These are phyloP conservation scores for Pantelozetes paolii DNA, from an alignment of 2,888 invertebrate species.

Conservation along the genomic window DNA sequence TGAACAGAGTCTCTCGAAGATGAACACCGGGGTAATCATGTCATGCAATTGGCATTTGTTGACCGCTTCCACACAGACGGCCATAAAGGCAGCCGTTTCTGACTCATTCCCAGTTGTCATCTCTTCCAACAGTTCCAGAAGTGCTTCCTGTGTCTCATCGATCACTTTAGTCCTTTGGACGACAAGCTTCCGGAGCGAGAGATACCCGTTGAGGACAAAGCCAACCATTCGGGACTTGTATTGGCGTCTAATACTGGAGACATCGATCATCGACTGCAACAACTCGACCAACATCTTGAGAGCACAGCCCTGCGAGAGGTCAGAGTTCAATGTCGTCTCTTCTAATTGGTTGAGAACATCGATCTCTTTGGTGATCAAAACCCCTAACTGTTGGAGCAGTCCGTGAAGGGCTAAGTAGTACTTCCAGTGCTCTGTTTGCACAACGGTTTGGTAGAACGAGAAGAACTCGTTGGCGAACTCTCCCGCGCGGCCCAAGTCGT, in stretches of 20 bases:
- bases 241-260: conserved; percentile 76
- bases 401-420: conserved; percentile 85
- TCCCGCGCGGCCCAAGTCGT: conserved; percentile 78
- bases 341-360: conserved; percentile 81
- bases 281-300: conserved; percentile 83
- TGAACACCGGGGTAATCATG: conserved; percentile 92
- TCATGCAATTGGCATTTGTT: conserved; percentile 80
- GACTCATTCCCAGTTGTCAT: conserved; percentile 93
- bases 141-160: conserved; percentile 92
- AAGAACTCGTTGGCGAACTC: conserved; percentile 90
- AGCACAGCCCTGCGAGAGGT: conserved; percentile 88
- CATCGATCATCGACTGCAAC: conserved; percentile 79
- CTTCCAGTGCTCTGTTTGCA: conserved; percentile 83
- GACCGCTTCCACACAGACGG: conserved; percentile 91
- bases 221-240: conserved; percentile 85
- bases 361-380: conserved; percentile 80
- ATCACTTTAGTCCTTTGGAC: conserved; percentile 91
- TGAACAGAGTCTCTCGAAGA: conserved; percentile 92
- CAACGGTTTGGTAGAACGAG: conserved; percentile 75
- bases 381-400: conserved; percentile 75
- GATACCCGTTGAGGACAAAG: conserved; percentile 86
- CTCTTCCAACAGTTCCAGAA: conserved; percentile 85
- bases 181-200: conserved; percentile 80
- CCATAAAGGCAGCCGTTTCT: conserved; percentile 95
- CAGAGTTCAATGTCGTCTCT: conserved; percentile 85